Evolutionary conservation across 1,140 invertebrate genomes (phyloP).

Genomic region (Procambarus clarkii): DNA sequence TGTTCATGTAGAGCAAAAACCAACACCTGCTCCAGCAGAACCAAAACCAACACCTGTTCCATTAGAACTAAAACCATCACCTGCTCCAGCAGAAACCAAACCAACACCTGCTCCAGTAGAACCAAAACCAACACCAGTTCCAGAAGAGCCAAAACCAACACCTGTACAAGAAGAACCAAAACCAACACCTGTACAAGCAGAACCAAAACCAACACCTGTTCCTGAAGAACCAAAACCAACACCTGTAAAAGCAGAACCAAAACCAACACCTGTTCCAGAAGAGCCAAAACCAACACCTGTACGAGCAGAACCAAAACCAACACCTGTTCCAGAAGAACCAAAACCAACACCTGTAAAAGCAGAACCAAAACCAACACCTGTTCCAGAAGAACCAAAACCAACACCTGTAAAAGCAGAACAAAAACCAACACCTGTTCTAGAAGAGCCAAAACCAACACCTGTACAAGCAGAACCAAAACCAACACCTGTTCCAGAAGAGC

Average conservation of each 20-base stretch:
- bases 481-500: slow-evolving; percentile 28
- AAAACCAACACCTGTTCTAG: slow-evolving; percentile 21
- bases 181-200: slow-evolving; percentile 21
- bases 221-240: slow-evolving; percentile 8
- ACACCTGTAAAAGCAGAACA: slow-evolving; percentile 14
- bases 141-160: slow-evolving; percentile 18
- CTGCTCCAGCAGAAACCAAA: slow-evolving; percentile 3
- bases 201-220: slow-evolving; percentile 30
- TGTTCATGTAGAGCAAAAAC: slow-evolving; percentile 1
- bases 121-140: slow-evolving; percentile 26
- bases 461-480: slow-evolving; percentile 53
- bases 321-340: slow-evolving; percentile 26
- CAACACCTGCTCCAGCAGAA: not conserved
- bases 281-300: slow-evolving; percentile 28
- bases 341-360: not conserved
- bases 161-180: slow-evolving; percentile 27
- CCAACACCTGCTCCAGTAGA: slow-evolving; percentile 11
- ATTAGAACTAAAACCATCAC: slow-evolving; percentile 28
- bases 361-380: slow-evolving; percentile 18
- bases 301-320: slow-evolving; percentile 36
- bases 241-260: slow-evolving; percentile 21
- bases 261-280: slow-evolving; percentile 34
- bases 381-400: slow-evolving; percentile 7
- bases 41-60: slow-evolving; percentile 34
- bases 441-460: slow-evolving; percentile 50